Evolutionary conservation across 2,113 vertebrate species (phyloP), one percentile per base, ranked within the genome.

Genomic region (Chrysochloris asiatica): DNA sequence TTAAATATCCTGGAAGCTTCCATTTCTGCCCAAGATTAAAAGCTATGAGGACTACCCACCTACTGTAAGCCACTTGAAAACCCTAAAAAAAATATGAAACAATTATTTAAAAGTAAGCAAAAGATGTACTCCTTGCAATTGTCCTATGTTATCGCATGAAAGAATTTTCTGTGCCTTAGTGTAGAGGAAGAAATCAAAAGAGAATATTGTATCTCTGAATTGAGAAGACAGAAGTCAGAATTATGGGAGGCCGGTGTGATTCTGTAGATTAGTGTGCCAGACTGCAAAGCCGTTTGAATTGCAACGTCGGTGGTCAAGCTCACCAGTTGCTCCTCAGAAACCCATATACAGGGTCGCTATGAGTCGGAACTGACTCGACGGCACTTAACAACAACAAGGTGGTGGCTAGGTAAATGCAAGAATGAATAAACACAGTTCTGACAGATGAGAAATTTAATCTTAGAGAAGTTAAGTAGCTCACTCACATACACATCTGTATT

Each of bases 351-450:
- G n/a, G n/a, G n/a, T n/a, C n/a, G n/a, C n/a, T n/a, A n/a, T n/a
- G n/a, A n/a, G n/a, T n/a, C n/a, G n/a, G n/a, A n/a, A n/a, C n/a
- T n/a, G n/a, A n/a, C n/a, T n/a, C n/a, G n/a, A n/a, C n/a, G n/a
- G n/a, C n/a, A n/a, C n/a, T n/a, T n/a, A n/a, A n/a, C n/a, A n/a
- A n/a, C n/a, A n/a, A n/a, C n/a, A n/a, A n/a, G n/a, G n/a, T n/a
- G n/a, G n/a, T n/a, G n/a, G n/a, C 8, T 36, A 45, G 1, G 1
- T 3, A 43, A 21, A 26, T 43, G 1, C n/a, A n/a, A n/a, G n/a
- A n/a, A n/a, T n/a, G n/a, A 56, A 45, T 4, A 5, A 89, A 38
- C 14, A 72, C 28, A 24, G 26, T 38, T 10, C 50, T 43, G 21
- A 8, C 30, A 84, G 10, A 30, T n/a, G 3, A 56, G 28, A 83